Evolutionary conservation across 2,888 invertebrate genomes (phyloP).

Genomic region (Limnephilus lunatus): DNA sequence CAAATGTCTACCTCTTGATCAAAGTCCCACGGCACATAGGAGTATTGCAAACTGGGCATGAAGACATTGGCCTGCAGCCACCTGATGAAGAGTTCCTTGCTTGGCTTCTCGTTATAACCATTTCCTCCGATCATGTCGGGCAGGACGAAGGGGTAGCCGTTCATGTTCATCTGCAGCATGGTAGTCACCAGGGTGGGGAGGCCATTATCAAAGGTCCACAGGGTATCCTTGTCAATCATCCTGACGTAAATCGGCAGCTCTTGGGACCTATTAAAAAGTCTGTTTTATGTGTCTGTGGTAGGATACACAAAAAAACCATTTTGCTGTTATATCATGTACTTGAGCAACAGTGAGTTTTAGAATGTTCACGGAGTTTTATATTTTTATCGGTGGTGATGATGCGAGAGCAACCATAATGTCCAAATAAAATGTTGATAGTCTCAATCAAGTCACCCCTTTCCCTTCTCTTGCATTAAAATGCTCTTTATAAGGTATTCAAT

Average conservation of each 20-base stretch:
- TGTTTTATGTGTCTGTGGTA: not conserved
- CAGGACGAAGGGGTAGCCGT: constrained; percentile 80
- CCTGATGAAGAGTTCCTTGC: constrained; percentile 81
- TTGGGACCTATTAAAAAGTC: constrained; percentile 75
- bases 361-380: no score
- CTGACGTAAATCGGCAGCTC: constrained; percentile 82
- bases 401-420: no score
- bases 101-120: constrained; percentile 76
- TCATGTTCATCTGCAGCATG: constrained; percentile 72
- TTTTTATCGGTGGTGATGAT: no score
- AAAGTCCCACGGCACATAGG: constrained; percentile 86
- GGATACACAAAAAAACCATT: no score
- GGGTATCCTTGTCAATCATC: constrained; percentile 85
- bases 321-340: no score
- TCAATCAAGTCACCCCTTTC: no score
- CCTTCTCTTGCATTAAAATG: no score
- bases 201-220: constrained; percentile 82
- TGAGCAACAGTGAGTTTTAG: no score
- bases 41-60: constrained; percentile 88
- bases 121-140: constrained; percentile 88
- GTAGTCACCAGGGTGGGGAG: constrained; percentile 82
- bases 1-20: constrained; percentile 71
- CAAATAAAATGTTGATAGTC: no score
- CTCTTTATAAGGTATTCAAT: not conserved
- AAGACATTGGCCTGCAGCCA: constrained; percentile 87